Percentiles rank a stretch among this genome's conserved stretches.
Evolutionary conservation across 2,888 invertebrate genomes (phyloP).

Genomic region (Pseudococcus jackbeardsleyi): DNA sequence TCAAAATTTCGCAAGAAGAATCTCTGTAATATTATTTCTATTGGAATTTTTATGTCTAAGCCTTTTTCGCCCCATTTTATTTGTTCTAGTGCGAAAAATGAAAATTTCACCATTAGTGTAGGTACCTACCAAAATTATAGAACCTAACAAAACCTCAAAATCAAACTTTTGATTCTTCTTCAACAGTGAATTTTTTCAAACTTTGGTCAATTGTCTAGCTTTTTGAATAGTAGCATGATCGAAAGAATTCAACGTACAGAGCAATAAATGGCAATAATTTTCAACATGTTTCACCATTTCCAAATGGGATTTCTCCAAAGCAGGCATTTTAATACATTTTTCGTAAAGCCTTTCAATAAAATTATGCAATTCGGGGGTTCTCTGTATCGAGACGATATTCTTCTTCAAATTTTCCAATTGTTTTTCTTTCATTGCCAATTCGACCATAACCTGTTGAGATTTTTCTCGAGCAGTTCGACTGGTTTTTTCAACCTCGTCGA

Average conservation of each 20-base stretch:
- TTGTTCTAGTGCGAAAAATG: no score
- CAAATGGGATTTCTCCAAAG: constrained; percentile 15
- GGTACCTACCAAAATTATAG: no score
- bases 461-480: not conserved
- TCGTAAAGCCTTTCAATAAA: constrained; percentile 50
- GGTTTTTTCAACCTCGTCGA: constrained; percentile 13
- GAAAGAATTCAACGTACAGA: constrained; percentile 17
- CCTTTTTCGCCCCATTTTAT: no score
- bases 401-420: constrained; percentile 2
- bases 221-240: constrained; percentile 18
- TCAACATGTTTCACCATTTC: constrained; percentile 49
- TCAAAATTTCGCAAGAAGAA: no score
- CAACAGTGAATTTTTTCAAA: not conserved
- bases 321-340: not conserved
- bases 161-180: no score
- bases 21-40: no score
- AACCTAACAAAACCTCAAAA: no score
- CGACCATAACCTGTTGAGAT: not conserved
- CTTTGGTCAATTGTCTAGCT: not conserved
- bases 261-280: constrained; percentile 37
- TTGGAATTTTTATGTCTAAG: no score
- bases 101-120: no score
- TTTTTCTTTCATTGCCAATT: not conserved
- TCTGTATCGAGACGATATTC: not conserved
- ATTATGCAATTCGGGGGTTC: not conserved